These are phyloP conservation scores for Harpagus bidentatus DNA, from an alignment of 2,113 vertebrate genomes.

Conservation along the genomic window DNA sequence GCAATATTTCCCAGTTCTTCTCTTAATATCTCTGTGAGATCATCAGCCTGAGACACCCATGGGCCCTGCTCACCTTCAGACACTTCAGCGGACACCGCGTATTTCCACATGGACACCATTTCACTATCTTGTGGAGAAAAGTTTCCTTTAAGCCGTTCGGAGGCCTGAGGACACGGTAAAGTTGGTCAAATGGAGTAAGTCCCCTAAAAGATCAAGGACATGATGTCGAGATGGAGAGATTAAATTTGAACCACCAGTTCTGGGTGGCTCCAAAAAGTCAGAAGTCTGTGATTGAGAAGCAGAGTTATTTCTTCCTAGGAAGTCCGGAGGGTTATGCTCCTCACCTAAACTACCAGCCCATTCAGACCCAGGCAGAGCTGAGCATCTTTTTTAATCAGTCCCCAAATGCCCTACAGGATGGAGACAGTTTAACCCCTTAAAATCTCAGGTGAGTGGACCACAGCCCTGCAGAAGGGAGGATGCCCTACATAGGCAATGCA, in stretches of 20 bases:
- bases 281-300: not conserved
- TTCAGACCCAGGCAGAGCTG: not conserved
- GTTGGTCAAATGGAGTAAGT: not conserved
- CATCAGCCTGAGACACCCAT: not conserved
- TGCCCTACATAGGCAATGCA: not conserved
- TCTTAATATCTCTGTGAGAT: not conserved
- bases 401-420: not conserved
- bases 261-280: not conserved
- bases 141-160: not conserved
- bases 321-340: not conserved
- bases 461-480: not conserved
- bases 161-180: not conserved
- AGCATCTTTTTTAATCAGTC: not conserved
- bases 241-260: not conserved
- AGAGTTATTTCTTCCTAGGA: not conserved
- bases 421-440: slow-evolving; percentile 13
- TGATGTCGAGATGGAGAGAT: not conserved
- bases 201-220: not conserved
- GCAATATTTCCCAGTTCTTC: not conserved
- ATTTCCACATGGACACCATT: not conserved
- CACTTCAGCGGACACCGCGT: rapidly evolving
- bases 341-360: not conserved
- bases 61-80: not conserved
- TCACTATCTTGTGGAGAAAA: not conserved
- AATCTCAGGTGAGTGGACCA: not conserved